Evolutionary conservation across 2,113 vertebrate species (phyloP).

Genomic region (Agapornis roseicollis): DNA sequence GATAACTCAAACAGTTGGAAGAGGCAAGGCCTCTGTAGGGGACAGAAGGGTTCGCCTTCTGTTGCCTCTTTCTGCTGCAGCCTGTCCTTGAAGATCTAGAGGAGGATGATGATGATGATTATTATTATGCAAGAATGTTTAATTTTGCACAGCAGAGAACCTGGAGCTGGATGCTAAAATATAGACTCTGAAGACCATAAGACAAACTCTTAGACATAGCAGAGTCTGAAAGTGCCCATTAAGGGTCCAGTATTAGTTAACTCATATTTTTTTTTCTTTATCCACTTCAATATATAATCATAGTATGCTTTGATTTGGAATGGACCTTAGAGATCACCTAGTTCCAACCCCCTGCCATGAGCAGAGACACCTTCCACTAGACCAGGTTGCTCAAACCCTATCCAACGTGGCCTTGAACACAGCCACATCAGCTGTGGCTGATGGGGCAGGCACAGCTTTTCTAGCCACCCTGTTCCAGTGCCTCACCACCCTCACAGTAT

Average conservation of each 20-base stretch:
- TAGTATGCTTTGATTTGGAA: background rate
- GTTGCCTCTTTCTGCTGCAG: background rate
- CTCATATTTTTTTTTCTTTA: background rate
- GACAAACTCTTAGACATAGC: background rate
- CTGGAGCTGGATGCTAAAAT: background rate
- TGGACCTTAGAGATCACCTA: background rate
- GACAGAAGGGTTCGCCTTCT: background rate
- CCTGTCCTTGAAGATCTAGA: background rate
- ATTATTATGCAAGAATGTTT: background rate
- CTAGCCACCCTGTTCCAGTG: background rate
- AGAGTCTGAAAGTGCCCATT: background rate
- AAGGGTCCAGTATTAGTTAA: background rate
- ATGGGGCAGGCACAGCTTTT: background rate
- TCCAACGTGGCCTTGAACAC: background rate
- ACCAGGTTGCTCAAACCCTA: background rate
- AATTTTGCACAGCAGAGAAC: background rate
- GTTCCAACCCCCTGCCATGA: background rate
- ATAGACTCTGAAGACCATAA: background rate
- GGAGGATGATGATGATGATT: background rate
- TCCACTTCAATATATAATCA: background rate
- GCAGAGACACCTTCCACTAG: background rate
- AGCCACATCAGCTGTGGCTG: background rate
- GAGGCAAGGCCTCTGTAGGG: background rate
- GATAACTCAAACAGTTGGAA: background rate
- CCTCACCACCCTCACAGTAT: background rate